These are phyloP conservation scores for Poecile atricapillus DNA, from an alignment of 2,113 vertebrate genomes.

Conservation along the genomic window DNA sequence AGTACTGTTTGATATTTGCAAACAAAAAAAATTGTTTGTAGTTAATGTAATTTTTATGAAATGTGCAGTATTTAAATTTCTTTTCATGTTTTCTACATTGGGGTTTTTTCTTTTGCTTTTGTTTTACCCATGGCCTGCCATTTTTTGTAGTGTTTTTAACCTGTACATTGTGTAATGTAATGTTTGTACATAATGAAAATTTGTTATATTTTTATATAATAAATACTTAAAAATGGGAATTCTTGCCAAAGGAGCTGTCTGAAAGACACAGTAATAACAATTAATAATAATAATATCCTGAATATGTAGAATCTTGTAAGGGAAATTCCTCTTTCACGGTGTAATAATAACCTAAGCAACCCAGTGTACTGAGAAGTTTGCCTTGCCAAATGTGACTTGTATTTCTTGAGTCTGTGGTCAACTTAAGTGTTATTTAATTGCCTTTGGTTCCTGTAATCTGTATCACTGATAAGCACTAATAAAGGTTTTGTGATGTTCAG, in stretches of 20 bases:
- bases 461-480: slow-evolving; percentile 82
- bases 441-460: slow-evolving; percentile 77
- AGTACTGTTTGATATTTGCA: slow-evolving; percentile 81
- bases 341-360: slow-evolving; percentile 63
- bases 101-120: slow-evolving; percentile 46
- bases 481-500: slow-evolving; percentile 78
- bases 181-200: slow-evolving; percentile 84
- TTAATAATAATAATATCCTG: slow-evolving; percentile 29
- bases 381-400: slow-evolving; percentile 79
- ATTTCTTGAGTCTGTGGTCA: slow-evolving; percentile 76
- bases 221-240: slow-evolving; percentile 72
- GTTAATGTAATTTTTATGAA: slow-evolving; percentile 85
- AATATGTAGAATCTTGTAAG: slow-evolving; percentile 68
- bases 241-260: slow-evolving; percentile 81
- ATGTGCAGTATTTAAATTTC: slow-evolving; percentile 80
- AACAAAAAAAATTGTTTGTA: slow-evolving; percentile 73
- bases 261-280: slow-evolving; percentile 62
- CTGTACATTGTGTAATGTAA: slow-evolving; percentile 84
- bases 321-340: slow-evolving; percentile 70
- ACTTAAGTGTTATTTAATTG: slow-evolving; percentile 80
- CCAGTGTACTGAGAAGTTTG: slow-evolving; percentile 71
- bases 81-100: slow-evolving; percentile 50
- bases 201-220: slow-evolving; percentile 85
- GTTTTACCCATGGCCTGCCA: slow-evolving; percentile 72
- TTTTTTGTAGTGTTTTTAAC: slow-evolving; percentile 81